Evolutionary conservation across 2,113 vertebrate species (phyloP).

Genomic region (Microcebus jonahi): DNA sequence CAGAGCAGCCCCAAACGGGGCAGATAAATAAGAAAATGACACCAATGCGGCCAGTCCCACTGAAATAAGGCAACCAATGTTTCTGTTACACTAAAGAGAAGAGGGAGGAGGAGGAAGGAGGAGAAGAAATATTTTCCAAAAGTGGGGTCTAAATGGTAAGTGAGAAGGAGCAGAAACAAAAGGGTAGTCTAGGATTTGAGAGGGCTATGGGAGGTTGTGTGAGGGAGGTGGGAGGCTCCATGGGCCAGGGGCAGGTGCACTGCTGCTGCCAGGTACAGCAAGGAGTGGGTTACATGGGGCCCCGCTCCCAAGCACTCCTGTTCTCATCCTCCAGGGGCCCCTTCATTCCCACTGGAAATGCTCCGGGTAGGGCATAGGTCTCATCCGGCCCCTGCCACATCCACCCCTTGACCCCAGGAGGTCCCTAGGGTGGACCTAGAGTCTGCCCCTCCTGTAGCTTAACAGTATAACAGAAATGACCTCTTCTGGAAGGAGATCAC

Average conservation of each 20-base stretch:
- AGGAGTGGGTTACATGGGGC: no score
- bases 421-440: neutral
- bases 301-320: neutral
- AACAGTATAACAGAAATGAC: neutral
- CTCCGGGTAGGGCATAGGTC: no score
- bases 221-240: constrained; percentile 1
- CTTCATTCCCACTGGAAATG: neutral
- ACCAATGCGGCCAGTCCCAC: neutral
- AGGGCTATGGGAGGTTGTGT: neutral
- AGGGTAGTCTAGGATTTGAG: neutral
- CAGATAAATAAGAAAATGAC: neutral
- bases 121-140: neutral
- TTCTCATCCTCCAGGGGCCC: neutral
- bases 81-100: neutral
- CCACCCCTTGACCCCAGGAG: no score
- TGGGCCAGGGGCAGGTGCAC: neutral
- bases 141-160: neutral
- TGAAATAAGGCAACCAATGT: neutral
- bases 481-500: neutral
- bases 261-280: neutral
- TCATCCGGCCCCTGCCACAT: no score
- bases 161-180: neutral
- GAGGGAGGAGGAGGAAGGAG: neutral
- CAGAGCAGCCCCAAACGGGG: neutral
- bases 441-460: neutral